Evolutionary conservation across 2,797 vertebrate species (phyloP), one percentile per base, ranked within the genome.

Genomic region (Tapera naevia): DNA sequence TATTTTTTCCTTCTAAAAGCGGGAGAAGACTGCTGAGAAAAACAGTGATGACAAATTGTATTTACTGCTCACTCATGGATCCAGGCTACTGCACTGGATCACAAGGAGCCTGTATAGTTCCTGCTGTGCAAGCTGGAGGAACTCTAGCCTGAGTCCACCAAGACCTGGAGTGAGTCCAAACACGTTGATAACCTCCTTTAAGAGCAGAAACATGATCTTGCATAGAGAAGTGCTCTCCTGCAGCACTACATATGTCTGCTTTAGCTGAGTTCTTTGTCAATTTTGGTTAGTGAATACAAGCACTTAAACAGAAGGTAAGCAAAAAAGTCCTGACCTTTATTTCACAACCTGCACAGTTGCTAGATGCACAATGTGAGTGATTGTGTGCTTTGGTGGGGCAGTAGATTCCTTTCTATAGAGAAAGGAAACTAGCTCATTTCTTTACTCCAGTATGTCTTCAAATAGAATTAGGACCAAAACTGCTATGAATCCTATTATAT

Each of bases 91-190:
- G 30, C 51, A 22, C 66, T 58, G 46, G 54, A 76, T 35, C 27
- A 23, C 13, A 41, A 22, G 48, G 13, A 65, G 7, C 28, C 21
- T 32, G n/a, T 24, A 15, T 6, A 46, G 11, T 24, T 80, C 43
- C 33, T 0, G 0, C 27, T 43, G 37, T 61, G 33, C 46, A 65
- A 72, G 41, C 27, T 15, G 10, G 53, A 54, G 65, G 25, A 50
- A 61, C 30, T 82, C 50, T 14, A 10, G 24, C 12, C 13, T 0
- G 1, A 58, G 45, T 86, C 76, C 57, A 71, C 6, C 22, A 80
- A 43, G 60, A 67, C 7, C 35, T 86, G 61, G 22, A 69, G 30
- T 4, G 5, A 65, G 24, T 67, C 30, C 76, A 65, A 39, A 78
- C 17, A 41, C 37, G 86, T 66, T 5, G 13, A 11, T 35, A 75